A percentile compares a stretch with the other conserved stretches of the same genome.
These are phyloP conservation scores for Calephelis virginiensis DNA, from an alignment of 1,140 invertebrate genomes.

Conservation along the genomic window DNA sequence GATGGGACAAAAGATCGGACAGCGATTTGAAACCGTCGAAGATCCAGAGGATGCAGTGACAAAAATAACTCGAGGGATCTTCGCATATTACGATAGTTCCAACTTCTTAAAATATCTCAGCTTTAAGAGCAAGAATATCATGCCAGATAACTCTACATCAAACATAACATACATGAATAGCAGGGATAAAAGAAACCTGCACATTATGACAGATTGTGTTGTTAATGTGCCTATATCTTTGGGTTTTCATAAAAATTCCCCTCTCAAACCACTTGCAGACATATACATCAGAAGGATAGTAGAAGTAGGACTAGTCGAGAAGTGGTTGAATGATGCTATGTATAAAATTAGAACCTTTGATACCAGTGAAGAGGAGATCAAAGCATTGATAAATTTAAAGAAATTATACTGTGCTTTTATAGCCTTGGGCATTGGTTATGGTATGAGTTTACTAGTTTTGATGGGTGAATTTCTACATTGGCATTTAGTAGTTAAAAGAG, in stretches of 20 bases:
- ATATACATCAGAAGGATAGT: constrained; percentile 82
- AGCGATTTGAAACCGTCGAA: constrained; percentile 81
- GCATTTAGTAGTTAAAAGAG: constrained; percentile 81
- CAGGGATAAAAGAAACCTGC: constrained; percentile 80
- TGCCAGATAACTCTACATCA: constrained; percentile 35
- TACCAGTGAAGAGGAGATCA: constrained; percentile 74
- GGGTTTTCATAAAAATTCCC: constrained; percentile 89
- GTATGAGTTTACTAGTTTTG: constrained; percentile 79
- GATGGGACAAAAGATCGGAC: constrained; percentile 81
- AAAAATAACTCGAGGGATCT: constrained; percentile 83
- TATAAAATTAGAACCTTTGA: constrained; percentile 65
- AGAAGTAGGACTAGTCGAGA: constrained; percentile 87
- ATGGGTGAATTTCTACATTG: constrained; percentile 83
- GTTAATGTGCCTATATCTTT: constrained; percentile 89
- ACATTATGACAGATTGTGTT: constrained; percentile 89
- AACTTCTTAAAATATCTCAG: constrained; percentile 83
- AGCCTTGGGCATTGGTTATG: constrained; percentile 83
- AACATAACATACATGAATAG: constrained; percentile 36
- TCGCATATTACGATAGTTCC: constrained; percentile 90
- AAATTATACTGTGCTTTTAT: constrained; percentile 89
- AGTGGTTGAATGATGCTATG: constrained; percentile 89
- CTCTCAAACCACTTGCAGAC: constrained; percentile 85
- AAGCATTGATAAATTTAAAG: constrained; percentile 86
- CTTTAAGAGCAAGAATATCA: constrained; percentile 75
- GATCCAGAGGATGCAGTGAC: constrained; percentile 80